Percentiles rank a stretch among this genome's conserved stretches.
phyloP scores from a whole-genome alignment of 2,113 vertebrate genomes.

The Gobius niger region DNA sequence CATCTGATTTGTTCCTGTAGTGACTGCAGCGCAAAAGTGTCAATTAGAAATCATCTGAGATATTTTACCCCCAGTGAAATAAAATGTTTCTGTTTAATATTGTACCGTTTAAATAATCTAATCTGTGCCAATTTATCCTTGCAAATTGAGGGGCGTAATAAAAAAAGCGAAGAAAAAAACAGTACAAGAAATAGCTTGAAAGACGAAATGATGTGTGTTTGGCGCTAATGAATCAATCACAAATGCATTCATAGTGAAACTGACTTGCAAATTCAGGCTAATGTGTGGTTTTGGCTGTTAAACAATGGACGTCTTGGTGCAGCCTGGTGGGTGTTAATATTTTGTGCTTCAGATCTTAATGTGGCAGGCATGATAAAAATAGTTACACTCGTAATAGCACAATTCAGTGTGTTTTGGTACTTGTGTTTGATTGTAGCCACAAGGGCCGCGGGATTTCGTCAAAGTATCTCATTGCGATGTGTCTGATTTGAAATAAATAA shows the following conservation, averaged over 20 bases:
- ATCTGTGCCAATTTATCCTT: too few species aligned
- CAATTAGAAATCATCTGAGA: not conserved
- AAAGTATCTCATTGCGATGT: too few species aligned
- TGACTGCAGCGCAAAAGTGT: not conserved
- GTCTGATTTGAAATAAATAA: too few species aligned
- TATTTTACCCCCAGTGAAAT: not conserved
- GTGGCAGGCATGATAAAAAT: conserved; percentile 68
- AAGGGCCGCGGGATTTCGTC: not conserved
- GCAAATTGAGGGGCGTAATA: too few species aligned
- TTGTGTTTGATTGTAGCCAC: conserved; percentile 6
- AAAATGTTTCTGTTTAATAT: not conserved
- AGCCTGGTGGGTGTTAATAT: conserved; percentile 24
- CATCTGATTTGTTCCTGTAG: not conserved
- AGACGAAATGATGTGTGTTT: not conserved
- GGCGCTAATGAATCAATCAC: not conserved
- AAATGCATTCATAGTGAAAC: not conserved
- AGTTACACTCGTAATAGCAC: conserved; percentile 21
- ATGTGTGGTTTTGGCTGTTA: conserved; percentile 27
- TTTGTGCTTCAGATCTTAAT: conserved; percentile 46
- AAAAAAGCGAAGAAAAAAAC: not conserved
- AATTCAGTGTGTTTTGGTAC: conserved; percentile 17
- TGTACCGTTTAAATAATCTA: not conserved
- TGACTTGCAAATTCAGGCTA: conserved; percentile 27
- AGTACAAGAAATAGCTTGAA: too few species aligned
- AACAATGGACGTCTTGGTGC: conserved; percentile 1